Percentiles rank a stretch among this genome's conserved stretches.
Conservation (phyloP, 2,113 vertebrate species). For the Caretta caretta region DNA sequence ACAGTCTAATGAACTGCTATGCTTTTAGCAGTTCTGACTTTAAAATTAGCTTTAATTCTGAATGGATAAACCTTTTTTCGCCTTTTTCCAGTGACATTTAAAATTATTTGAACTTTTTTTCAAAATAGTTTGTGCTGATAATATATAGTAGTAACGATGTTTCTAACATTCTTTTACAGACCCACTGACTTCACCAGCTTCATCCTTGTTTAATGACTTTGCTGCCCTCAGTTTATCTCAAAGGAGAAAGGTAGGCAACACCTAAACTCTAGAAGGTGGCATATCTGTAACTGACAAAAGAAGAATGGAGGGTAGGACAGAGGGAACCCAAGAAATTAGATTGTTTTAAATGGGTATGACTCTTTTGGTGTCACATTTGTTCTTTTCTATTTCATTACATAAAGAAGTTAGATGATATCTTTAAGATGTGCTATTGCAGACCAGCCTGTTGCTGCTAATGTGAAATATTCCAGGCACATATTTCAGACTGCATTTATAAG, state of each 20-base stretch:
- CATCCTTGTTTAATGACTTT: slow-evolving; percentile 98
- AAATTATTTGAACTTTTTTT: not conserved
- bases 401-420: not conserved
- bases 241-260: slow-evolving; percentile 93
- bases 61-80: not conserved
- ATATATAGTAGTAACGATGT: not conserved
- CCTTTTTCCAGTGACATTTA: not conserved
- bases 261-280: slow-evolving; percentile 14
- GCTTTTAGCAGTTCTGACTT: not conserved
- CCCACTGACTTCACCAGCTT: slow-evolving; percentile 92
- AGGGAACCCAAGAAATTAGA: not conserved
- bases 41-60: not conserved
- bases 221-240: slow-evolving; percentile 96
- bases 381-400: not conserved
- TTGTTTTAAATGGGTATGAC: not conserved
- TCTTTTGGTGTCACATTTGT: not conserved
- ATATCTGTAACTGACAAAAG: not conserved
- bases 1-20: not conserved
- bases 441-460: slow-evolving; percentile 6
- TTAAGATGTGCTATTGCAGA: not conserved
- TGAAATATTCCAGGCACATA: slow-evolving; percentile 11
- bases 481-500: not conserved
- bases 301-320: not conserved
- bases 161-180: slow-evolving; percentile 79
- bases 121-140: not conserved